phyloP scores from a whole-genome alignment of 1,140 invertebrate species.

The Augochlora pura region DNA sequence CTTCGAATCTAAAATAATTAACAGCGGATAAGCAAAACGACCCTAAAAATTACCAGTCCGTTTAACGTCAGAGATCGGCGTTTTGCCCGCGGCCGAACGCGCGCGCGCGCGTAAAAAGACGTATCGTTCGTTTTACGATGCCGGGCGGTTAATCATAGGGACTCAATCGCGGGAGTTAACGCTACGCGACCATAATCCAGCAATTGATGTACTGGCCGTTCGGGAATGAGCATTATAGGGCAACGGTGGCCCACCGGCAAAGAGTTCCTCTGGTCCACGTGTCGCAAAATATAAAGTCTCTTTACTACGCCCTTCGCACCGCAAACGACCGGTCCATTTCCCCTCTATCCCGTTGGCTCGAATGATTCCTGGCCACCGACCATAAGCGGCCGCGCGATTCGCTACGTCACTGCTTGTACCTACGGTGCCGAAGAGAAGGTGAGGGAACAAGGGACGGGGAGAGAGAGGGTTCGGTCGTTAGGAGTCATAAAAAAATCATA shows the following conservation, averaged over 20 bases:
- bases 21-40: no score
- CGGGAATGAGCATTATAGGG: neutral
- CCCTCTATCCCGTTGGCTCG: neutral
- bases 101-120: neutral
- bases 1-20: neutral
- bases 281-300: constrained; percentile 3
- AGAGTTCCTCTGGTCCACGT: neutral
- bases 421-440: no score
- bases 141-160: neutral
- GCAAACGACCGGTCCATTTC: neutral
- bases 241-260: neutral
- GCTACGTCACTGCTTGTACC: neutral
- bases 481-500: constrained; percentile 5
- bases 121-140: neutral
- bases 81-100: no score
- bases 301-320: neutral
- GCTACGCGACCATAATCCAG: neutral
- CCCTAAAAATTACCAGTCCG: no score
- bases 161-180: neutral
- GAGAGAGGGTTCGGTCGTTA: neutral
- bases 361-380: neutral
- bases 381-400: neutral
- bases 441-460: no score
- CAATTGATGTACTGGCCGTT: neutral
- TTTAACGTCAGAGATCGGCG: no score